A percentile compares a stretch with the other conserved stretches of the same genome.
These are phyloP conservation scores for Pterocles gutturalis DNA, from an alignment of 2,113 vertebrate species.

Conservation along the genomic window DNA sequence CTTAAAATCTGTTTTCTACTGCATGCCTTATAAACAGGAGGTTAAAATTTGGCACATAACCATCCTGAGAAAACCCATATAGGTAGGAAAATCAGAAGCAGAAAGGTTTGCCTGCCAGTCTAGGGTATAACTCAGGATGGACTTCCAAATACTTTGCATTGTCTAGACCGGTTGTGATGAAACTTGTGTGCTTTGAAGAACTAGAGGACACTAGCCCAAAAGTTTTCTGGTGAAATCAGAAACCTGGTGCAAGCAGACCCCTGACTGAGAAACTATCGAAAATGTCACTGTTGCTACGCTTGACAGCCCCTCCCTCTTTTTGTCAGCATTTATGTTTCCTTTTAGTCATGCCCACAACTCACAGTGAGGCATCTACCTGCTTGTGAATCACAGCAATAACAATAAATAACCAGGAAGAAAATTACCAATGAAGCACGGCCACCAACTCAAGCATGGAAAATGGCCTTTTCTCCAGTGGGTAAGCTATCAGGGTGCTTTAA, in stretches of 20 bases:
- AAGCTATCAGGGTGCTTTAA: neutral
- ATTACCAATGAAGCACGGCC: accelerated
- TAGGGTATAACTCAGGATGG: neutral
- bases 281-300: neutral
- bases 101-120: neutral
- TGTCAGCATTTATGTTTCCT: neutral
- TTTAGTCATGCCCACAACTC: neutral
- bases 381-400: neutral
- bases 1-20: neutral
- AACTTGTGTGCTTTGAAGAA: neutral
- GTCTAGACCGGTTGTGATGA: neutral
- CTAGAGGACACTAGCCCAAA: neutral
- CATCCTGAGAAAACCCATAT: neutral
- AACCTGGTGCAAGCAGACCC: neutral
- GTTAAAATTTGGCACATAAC: neutral
- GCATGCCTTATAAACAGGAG: neutral
- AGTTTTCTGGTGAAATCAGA: neutral
- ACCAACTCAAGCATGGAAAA: accelerated
- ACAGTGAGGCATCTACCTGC: neutral
- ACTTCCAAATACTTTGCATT: neutral
- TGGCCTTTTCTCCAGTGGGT: neutral
- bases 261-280: accelerated
- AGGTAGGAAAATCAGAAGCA: neutral
- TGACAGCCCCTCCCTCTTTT: neutral
- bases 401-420: neutral